Conservation (phyloP, 2,113 vertebrate genomes). For the Colinus virginianus region DNA sequence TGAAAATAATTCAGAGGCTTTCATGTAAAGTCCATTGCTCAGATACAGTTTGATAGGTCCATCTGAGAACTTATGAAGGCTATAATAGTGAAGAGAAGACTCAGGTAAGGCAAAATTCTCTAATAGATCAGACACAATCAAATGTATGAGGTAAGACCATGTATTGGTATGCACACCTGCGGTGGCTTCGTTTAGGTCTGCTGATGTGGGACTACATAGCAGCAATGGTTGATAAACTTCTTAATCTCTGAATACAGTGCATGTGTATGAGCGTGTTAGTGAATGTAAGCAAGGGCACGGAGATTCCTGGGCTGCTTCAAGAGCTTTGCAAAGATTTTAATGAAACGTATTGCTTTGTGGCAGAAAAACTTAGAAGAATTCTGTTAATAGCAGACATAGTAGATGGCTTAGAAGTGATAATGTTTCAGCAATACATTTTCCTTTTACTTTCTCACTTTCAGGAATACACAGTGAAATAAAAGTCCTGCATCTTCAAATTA, state of each 20-base stretch:
- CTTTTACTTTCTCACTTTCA: background rate
- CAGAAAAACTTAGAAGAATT: slow-evolving; percentile 27
- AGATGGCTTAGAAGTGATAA: background rate
- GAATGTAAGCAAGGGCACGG: background rate
- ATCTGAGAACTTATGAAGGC: background rate
- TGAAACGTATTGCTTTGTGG: background rate
- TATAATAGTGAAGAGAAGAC: background rate
- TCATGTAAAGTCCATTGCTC: background rate
- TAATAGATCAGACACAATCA: background rate
- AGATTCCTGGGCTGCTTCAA: background rate
- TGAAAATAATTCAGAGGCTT: background rate
- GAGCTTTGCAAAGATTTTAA: background rate
- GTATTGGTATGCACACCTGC: background rate
- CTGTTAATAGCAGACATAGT: background rate
- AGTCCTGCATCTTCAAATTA: slow-evolving; percentile 19
- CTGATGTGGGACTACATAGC: background rate
- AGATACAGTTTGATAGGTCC: background rate
- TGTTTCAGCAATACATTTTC: background rate
- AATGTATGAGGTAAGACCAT: background rate
- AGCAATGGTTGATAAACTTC: background rate
- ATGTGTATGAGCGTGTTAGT: background rate
- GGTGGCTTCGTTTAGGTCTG: background rate
- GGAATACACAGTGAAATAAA: background rate
- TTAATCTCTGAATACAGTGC: background rate
- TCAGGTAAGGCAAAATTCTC: background rate